phyloP scores from a whole-genome alignment of 1,140 invertebrate genomes.

The Phymastichus coffea region DNA sequence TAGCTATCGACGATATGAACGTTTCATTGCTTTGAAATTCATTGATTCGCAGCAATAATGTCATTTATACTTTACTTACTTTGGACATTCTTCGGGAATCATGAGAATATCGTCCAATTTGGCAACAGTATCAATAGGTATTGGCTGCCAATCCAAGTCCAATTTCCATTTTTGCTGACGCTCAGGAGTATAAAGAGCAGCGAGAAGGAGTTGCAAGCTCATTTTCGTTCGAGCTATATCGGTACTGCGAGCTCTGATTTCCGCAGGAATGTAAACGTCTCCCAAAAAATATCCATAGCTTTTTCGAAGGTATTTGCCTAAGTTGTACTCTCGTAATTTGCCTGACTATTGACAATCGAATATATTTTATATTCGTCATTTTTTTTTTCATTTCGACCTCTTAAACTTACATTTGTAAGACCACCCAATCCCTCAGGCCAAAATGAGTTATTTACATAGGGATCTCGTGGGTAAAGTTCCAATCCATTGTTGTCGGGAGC shows the following conservation, averaged over 20 bases:
- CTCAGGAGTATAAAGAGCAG: conserved; percentile 45
- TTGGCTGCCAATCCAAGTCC: conserved; percentile 48
- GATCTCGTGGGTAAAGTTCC: conserved; percentile 66
- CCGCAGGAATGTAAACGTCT: conserved; percentile 41
- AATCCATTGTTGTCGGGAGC: conserved; percentile 63
- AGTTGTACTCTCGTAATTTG: conserved; percentile 50
- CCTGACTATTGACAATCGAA: too few relatives aligned
- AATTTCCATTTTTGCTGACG: conserved; percentile 39
- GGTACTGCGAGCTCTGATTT: conserved; percentile 60
- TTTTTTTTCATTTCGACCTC: too few relatives aligned
- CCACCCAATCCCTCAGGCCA: conserved; percentile 70
- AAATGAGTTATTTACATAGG: conserved; percentile 60
- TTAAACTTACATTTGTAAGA: conserved; percentile 75
- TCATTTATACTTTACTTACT: too few relatives aligned
- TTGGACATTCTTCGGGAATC: conserved; percentile 27
- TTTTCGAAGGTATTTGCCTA: conserved; percentile 50
- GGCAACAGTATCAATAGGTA: conserved; percentile 34
- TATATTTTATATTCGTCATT: too few relatives aligned
- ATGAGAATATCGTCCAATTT: conserved; percentile 30
- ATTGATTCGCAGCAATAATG: too few relatives aligned
- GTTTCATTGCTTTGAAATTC: too few relatives aligned
- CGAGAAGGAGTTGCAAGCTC: conserved; percentile 45
- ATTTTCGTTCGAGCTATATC: conserved; percentile 62
- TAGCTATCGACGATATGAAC: too few relatives aligned
- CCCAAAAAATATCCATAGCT: conserved; percentile 53